Conservation (phyloP, 1,140 invertebrate genomes). For the Limonius californicus region DNA sequence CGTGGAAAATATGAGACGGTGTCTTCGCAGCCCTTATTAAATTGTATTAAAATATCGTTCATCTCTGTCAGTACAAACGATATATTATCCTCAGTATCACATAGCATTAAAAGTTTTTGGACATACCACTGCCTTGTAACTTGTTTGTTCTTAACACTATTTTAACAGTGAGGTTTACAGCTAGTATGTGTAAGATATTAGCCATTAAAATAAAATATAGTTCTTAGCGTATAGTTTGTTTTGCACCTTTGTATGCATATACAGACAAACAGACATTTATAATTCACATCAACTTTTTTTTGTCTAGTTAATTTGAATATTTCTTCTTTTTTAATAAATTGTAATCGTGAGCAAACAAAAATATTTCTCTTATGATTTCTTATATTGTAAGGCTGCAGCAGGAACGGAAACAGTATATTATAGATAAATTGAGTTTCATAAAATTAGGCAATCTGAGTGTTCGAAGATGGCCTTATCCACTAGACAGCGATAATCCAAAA, state of each 20-base stretch:
- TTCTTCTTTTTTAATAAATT: neutral
- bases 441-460: neutral
- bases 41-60: conserved; percentile 12
- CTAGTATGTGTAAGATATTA: neutral
- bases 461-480: neutral
- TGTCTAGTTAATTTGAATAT: neutral
- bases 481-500: too few species aligned
- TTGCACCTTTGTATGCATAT: neutral
- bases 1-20: conserved; percentile 1
- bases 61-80: conserved; percentile 13
- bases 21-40: conserved; percentile 5
- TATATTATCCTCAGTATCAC: conserved; percentile 15
- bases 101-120: conserved; percentile 9
- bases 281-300: neutral
- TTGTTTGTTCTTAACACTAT: neutral
- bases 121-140: conserved; percentile 12
- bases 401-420: neutral
- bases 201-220: conserved; percentile 4
- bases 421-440: neutral
- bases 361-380: neutral
- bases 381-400: neutral
- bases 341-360: neutral
- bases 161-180: conserved; percentile 6
- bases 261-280: conserved; percentile 1
- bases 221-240: neutral